Evolutionary conservation across 2,888 invertebrate genomes (phyloP).

Genomic region (Dromius quadrimaculatus): DNA sequence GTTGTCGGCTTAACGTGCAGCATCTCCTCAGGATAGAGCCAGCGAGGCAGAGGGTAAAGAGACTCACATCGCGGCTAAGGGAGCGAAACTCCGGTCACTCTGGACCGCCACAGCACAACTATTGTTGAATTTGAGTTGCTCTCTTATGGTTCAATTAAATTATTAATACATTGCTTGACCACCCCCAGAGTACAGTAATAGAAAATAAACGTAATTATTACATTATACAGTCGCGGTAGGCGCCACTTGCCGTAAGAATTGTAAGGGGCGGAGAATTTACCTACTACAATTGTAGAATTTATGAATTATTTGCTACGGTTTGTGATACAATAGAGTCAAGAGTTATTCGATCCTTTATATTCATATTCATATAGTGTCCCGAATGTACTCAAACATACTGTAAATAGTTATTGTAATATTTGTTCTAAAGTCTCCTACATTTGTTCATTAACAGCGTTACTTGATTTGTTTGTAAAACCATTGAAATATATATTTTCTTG

Average conservation of each 20-base stretch:
- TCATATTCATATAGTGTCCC: conserved; percentile 1
- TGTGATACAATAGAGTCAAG: conserved; percentile 12
- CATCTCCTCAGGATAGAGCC: not conserved
- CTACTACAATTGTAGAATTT: conserved; percentile 29
- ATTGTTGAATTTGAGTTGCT: conserved; percentile 52
- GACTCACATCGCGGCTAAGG: not conserved
- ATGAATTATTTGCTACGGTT: conserved; percentile 36
- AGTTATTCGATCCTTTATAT: conserved; percentile 14
- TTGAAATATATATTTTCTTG: too few species aligned
- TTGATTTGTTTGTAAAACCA: too few species aligned
- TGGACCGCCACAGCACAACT: conserved; percentile 19
- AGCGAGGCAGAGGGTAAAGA: not conserved
- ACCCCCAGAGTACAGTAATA: conserved; percentile 50
- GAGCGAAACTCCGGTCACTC: conserved; percentile 5
- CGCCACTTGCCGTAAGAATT: conserved; percentile 13
- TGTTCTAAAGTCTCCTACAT: not conserved
- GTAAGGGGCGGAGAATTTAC: conserved; percentile 15
- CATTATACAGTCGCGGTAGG: conserved; percentile 45
- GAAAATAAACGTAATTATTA: conserved; percentile 52
- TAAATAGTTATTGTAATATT: conserved; percentile 8
- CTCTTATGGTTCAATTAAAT: conserved; percentile 50
- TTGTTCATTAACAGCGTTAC: too few species aligned
- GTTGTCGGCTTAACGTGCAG: not conserved
- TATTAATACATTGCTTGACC: conserved; percentile 48
- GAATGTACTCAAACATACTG: conserved; percentile 4